A percentile compares a stretch with the other conserved stretches of the same genome.
Conservation (phyloP, 2,888 invertebrate species). For the Rotaria sp. region DNA sequence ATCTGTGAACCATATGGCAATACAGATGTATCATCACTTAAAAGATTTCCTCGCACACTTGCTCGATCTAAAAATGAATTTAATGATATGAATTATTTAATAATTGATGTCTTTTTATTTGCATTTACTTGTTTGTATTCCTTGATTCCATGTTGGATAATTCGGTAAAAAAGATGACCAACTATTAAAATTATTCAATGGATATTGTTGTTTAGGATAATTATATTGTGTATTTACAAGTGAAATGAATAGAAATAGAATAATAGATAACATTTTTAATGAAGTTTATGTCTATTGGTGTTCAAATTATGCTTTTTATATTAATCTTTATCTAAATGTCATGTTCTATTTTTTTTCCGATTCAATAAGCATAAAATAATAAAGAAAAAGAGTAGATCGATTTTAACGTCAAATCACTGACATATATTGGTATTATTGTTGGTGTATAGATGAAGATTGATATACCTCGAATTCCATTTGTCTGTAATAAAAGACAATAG, state of each 20-base stretch:
- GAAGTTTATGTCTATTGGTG: background rate
- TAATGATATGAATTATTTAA: too few relatives aligned
- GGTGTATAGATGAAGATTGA: background rate
- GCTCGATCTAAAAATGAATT: background rate
- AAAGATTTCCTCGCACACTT: background rate
- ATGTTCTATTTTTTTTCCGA: background rate
- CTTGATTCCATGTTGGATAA: background rate
- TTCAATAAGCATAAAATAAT: background rate
- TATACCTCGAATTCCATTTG: background rate
- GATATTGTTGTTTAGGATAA: background rate
- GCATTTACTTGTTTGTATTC: background rate
- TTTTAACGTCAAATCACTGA: background rate
- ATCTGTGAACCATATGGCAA: conserved; percentile 3
- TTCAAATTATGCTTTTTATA: background rate
- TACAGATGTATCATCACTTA: background rate
- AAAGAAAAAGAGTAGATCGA: background rate
- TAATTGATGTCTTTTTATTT: too few relatives aligned
- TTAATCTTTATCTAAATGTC: background rate
- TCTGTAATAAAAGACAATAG: background rate
- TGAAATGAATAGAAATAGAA: background rate
- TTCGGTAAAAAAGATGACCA: background rate
- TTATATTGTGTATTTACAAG: background rate
- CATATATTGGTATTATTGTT: background rate
- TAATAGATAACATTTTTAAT: background rate
- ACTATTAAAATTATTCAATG: background rate